These are phyloP conservation scores for Pollenia labialis DNA, from an alignment of 2,888 invertebrate species.

Conservation along the genomic window DNA sequence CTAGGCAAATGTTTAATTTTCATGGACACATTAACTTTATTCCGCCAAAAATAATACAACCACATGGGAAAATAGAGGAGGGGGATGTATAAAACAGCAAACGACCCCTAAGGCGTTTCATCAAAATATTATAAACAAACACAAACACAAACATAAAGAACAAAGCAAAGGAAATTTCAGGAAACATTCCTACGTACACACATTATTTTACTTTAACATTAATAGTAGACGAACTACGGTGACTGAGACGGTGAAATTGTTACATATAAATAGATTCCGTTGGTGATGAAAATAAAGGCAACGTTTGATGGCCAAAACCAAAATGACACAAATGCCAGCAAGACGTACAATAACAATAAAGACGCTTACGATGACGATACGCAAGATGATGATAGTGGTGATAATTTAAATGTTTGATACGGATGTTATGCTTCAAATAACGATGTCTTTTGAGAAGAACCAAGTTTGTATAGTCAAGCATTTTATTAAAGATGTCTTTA, in stretches of 20 bases:
- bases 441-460: neutral
- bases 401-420: slow-evolving; percentile 24
- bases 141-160: neutral
- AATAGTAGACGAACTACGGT: slow-evolving; percentile 5
- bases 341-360: slow-evolving; percentile 11
- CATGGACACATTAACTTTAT: slow-evolving; percentile 41
- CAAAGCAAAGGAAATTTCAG: slow-evolving; percentile 6
- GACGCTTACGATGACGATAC: slow-evolving; percentile 12
- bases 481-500: neutral
- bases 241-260: slow-evolving; percentile 11
- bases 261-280: slow-evolving; percentile 21
- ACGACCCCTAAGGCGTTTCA: slow-evolving; percentile 50
- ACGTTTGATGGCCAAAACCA: slow-evolving; percentile 19
- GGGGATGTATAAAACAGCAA: neutral
- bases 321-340: neutral
- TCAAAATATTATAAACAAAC: slow-evolving; percentile 38
- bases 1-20: slow-evolving; percentile 55
- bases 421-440: slow-evolving; percentile 30
- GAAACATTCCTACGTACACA: neutral
- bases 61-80: neutral
- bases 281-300: slow-evolving; percentile 36
- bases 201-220: slow-evolving; percentile 32
- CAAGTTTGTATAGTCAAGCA: neutral
- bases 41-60: slow-evolving; percentile 14
- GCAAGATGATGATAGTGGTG: slow-evolving; percentile 29